Evolutionary conservation across 2,888 invertebrate species (phyloP), one percentile per base, ranked within the genome.

Genomic region (Perdita meconis): DNA sequence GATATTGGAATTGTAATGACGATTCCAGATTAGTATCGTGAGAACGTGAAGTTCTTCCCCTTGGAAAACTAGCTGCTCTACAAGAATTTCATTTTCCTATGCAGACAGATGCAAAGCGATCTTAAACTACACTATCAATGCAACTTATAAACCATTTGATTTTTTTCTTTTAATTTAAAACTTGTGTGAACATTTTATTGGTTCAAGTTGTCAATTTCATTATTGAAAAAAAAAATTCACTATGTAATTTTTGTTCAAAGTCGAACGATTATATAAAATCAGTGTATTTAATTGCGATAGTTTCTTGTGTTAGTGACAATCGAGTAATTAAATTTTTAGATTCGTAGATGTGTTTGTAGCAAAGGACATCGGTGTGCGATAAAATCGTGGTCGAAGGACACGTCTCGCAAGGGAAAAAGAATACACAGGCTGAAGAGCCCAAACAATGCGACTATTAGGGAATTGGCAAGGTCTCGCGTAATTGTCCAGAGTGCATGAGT

Each of bases 361-460:
- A 56, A 6, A 57, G 30, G 24, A 55, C 34, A 24, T 60, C 44
- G 40, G 13, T 0, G 16, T 6, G 4, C 22, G 77, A 77, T 77
- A 69, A 64, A 64, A 77, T 77, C 77, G 26, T 51, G 68, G 38
- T 64, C 12, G 77, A 77, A 76, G 77, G 77, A 64, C 77, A 36
- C 26, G 50, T 24, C 50, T 38, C 68, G 44, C 40, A 19, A 71
- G 78, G 42, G 63, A 51, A 68, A 71, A 78, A 64, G 68, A 68
- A 40, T 56, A 65, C 64, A 64, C n/a, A n/a, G n/a, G n/a, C 73
- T 73, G 68, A 61, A 36, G 5, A 61, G 26, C n/a, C 55, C 26
- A 44, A 79, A 79, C 78, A 78, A 78, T 78, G n/a, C 67, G 40
- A 42, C 78, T 59, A 78, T 78, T 78, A 72, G 38, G 51, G 77